phyloP scores from a whole-genome alignment of 2,113 vertebrate genomes.

The Poeciliopsis retropinna region DNA sequence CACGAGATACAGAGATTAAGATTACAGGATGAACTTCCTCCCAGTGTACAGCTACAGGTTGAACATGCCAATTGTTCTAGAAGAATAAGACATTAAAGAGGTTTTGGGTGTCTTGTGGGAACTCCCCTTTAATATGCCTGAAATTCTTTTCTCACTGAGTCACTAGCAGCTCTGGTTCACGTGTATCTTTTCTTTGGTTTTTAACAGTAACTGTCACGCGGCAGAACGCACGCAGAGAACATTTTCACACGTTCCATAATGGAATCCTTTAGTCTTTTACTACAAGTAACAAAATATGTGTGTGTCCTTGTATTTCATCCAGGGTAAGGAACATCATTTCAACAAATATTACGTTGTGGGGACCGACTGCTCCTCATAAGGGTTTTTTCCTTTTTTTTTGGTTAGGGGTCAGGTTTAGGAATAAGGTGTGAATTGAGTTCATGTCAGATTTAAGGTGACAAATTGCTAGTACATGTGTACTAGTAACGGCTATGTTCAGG shows the following conservation, averaged over 20 bases:
- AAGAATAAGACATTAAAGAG: neutral
- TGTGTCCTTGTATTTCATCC: too few species aligned
- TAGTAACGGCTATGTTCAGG: too few species aligned
- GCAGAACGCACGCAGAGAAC: neutral
- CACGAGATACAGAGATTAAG: neutral
- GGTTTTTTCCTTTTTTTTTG: too few species aligned
- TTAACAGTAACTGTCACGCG: neutral
- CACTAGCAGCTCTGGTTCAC: neutral
- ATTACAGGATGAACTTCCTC: neutral
- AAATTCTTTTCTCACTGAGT: slow-evolving; percentile 1
- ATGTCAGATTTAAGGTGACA: too few species aligned
- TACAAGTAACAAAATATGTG: neutral
- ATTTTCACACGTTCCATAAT: neutral
- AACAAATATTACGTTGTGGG: too few species aligned
- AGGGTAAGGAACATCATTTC: too few species aligned
- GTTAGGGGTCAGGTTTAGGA: too few species aligned
- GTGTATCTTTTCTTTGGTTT: neutral
- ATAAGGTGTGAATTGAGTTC: too few species aligned
- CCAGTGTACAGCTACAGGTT: neutral
- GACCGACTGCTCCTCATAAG: too few species aligned
- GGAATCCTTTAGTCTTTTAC: neutral
- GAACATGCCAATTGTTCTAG: neutral
- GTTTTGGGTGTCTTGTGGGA: slow-evolving; percentile 2
- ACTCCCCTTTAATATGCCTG: neutral
- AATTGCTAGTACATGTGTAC: too few species aligned